A percentile compares a stretch with the other conserved stretches of the same genome.
Evolutionary conservation across 2,888 invertebrate species (phyloP).

Genomic region (Athalia rosae): DNA sequence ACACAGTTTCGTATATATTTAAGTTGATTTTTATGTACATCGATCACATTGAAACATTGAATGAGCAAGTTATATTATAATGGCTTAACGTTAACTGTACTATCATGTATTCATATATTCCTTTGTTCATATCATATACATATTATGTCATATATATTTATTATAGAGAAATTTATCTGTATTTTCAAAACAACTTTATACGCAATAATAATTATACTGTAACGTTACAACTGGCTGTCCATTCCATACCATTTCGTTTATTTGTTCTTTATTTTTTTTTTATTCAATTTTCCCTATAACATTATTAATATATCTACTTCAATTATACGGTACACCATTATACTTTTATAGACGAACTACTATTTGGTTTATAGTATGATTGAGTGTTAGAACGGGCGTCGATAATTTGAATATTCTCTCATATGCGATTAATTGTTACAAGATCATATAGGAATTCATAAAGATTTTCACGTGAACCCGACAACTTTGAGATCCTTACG

Average conservation of each 20-base stretch:
- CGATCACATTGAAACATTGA: conserved; percentile 53
- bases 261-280: neutral
- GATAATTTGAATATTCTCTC: no score
- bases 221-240: conserved; percentile 9
- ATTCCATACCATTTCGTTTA: neutral
- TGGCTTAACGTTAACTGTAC: conserved; percentile 19
- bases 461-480: no score
- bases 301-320: neutral
- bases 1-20: conserved; percentile 25
- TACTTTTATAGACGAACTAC: no score
- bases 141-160: neutral
- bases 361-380: no score
- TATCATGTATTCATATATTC: neutral
- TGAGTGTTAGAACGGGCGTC: no score
- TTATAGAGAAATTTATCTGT: neutral
- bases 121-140: neutral
- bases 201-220: conserved; percentile 7
- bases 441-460: no score
- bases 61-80: conserved; percentile 47
- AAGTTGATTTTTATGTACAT: conserved; percentile 51
- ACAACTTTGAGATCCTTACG: no score
- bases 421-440: no score
- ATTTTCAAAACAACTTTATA: no score
- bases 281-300: neutral
- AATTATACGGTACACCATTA: no score